These are phyloP conservation scores for Sturnus vulgaris DNA, from an alignment of 2,113 vertebrate genomes.

Conservation along the genomic window DNA sequence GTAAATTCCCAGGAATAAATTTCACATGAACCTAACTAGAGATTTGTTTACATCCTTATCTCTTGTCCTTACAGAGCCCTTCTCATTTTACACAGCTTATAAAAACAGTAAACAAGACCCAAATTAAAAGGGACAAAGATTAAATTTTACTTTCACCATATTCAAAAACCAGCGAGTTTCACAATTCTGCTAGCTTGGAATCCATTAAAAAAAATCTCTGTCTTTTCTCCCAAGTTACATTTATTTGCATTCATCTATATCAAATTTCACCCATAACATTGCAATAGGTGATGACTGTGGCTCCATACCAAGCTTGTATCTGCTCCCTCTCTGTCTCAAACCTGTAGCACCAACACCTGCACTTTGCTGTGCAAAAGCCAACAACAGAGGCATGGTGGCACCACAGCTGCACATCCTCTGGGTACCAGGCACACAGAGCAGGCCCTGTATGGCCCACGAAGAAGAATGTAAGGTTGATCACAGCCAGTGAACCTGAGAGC, in stretches of 20 bases:
- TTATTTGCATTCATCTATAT: not conserved
- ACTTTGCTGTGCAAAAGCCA: not conserved
- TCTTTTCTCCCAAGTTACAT: not conserved
- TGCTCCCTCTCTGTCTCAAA: not conserved
- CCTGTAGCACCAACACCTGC: not conserved
- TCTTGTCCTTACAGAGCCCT: not conserved
- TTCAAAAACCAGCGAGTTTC: not conserved
- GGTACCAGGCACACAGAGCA: not conserved
- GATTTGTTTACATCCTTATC: not conserved
- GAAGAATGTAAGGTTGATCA: accelerated
- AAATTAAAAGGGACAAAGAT: not conserved
- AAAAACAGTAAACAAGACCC: not conserved
- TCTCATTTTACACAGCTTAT: not conserved
- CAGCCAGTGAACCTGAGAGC: not conserved
- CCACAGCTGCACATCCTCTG: not conserved
- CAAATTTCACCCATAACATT: not conserved
- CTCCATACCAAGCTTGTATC: not conserved
- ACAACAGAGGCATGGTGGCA: accelerated
- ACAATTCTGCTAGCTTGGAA: not conserved
- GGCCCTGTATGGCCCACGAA: not conserved
- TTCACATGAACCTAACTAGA: not conserved
- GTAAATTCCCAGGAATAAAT: not conserved
- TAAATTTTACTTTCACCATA: not conserved
- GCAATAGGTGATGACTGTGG: not conserved
- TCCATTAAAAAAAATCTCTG: not conserved